Conservation (phyloP, 1,140 invertebrate genomes). For the Drosophila nigromelanica region DNA sequence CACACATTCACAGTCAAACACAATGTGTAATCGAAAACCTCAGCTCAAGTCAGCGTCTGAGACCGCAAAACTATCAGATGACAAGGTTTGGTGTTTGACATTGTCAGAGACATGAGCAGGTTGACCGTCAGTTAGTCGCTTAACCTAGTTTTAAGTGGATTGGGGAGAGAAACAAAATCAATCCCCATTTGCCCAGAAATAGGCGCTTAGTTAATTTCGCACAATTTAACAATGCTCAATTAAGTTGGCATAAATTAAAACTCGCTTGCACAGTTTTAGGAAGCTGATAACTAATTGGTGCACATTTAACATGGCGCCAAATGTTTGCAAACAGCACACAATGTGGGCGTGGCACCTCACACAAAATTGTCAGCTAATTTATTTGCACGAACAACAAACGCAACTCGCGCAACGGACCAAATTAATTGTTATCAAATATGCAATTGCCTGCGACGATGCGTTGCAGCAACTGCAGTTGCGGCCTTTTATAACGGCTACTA, state of each 20-base stretch:
- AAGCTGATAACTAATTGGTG: slow-evolving; percentile 59
- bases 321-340: slow-evolving; percentile 57
- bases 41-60: slow-evolving; percentile 29
- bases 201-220: slow-evolving; percentile 54
- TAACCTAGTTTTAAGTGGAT: slow-evolving; percentile 4
- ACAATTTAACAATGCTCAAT: slow-evolving; percentile 69
- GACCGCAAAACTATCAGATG: slow-evolving; percentile 35
- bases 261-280: slow-evolving; percentile 14
- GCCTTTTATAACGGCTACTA: slow-evolving; percentile 10
- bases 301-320: slow-evolving; percentile 72
- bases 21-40: slow-evolving; percentile 31
- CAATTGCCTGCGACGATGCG: slow-evolving; percentile 57
- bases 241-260: slow-evolving; percentile 81
- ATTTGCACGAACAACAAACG: slow-evolving; percentile 74
- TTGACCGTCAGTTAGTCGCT: slow-evolving; percentile 6
- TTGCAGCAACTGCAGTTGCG: slow-evolving; percentile 10
- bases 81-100: slow-evolving; percentile 29
- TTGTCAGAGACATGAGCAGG: slow-evolving; percentile 1
- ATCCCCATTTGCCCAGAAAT: too few species aligned
- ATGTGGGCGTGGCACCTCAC: slow-evolving; percentile 9
- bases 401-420: slow-evolving; percentile 49
- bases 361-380: slow-evolving; percentile 62
- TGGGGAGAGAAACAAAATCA: not conserved
- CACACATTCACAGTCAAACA: slow-evolving; percentile 1
- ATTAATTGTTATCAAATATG: slow-evolving; percentile 77